Conservation (phyloP, 2,888 invertebrate genomes). For the Liodrosophila aerea region DNA sequence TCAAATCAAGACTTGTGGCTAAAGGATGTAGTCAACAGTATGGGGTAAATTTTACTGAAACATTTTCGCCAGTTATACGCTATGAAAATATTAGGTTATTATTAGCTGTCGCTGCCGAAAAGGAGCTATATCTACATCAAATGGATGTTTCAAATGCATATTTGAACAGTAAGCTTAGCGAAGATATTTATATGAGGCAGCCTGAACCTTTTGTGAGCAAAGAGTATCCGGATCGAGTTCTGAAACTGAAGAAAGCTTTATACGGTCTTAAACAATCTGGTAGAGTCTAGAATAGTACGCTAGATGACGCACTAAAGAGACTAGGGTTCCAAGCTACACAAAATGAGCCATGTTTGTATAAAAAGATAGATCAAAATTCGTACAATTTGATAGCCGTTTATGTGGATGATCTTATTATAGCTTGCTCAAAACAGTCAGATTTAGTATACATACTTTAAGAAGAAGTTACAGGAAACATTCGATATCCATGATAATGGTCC, state of each 20-base stretch:
- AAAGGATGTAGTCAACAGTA: conserved; percentile 41
- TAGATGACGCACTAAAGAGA: background rate
- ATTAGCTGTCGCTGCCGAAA: too few species aligned
- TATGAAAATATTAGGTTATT: conserved; percentile 36
- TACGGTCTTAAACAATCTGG: too few species aligned
- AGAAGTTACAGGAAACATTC: background rate
- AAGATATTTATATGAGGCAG: too few species aligned
- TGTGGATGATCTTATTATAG: conserved; percentile 1
- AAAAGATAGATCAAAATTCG: background rate
- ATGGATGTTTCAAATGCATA: too few species aligned
- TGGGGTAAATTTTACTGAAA: conserved; percentile 40
- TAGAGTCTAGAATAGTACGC: too few species aligned
- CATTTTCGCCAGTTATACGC: conserved; percentile 42
- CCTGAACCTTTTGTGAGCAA: too few species aligned
- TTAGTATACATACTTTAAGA: background rate
- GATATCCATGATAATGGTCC: background rate
- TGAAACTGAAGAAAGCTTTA: too few species aligned
- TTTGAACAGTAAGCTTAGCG: too few species aligned
- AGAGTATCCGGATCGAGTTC: too few species aligned
- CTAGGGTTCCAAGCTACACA: background rate
- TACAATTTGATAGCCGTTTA: conserved; percentile 1
- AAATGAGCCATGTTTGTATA: conserved; percentile 3
- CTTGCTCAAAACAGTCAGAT: background rate
- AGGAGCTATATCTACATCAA: too few species aligned
- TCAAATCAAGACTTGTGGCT: conserved; percentile 32